phyloP scores from a whole-genome alignment of 2,113 vertebrate species.

The Polypterus bichir region DNA sequence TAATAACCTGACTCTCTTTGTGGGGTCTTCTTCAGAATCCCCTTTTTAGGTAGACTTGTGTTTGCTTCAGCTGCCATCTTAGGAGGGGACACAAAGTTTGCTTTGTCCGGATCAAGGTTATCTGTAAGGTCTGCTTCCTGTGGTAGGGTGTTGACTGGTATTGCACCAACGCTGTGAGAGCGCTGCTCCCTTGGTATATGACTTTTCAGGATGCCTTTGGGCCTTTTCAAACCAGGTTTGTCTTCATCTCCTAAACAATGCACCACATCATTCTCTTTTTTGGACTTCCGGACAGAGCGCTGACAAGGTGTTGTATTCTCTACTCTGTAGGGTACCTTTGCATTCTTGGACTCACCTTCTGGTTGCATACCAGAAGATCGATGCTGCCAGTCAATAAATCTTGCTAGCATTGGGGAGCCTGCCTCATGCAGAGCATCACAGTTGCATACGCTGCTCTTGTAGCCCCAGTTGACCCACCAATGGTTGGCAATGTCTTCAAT shows the following conservation, averaged over 20 bases:
- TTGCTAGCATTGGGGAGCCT: conserved; percentile 75
- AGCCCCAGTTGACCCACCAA: conserved; percentile 99
- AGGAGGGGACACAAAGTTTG: conserved; percentile 44
- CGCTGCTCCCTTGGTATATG: conserved; percentile 71
- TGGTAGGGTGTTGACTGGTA: conserved; percentile 43
- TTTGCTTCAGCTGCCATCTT: conserved; percentile 56
- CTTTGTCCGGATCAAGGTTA: conserved; percentile 23
- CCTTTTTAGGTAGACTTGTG: conserved; percentile 82
- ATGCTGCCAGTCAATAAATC: conserved; percentile 90
- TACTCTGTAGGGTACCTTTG: conserved; percentile 42
- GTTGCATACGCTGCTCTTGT: conserved; percentile 91
- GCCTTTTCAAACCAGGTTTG: conserved; percentile 75
- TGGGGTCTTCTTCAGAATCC: conserved; percentile 92
- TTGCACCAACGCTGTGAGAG: conserved; percentile 64
- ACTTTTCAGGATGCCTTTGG: conserved; percentile 92
- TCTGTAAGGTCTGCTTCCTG: conserved; percentile 30
- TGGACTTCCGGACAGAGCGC: conserved; percentile 79
- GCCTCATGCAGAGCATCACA: conserved; percentile 72
- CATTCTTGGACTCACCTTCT: conserved; percentile 49
- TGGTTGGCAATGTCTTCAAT: conserved; percentile 96
- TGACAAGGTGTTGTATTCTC: conserved; percentile 58
- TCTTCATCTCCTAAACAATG: conserved; percentile 56
- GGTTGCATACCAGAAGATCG: conserved; percentile 53
- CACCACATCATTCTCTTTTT: conserved; percentile 78
- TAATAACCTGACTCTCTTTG: conserved; percentile 90